Base-by-base conservation (phyloP, 1,140 invertebrate genomes). In the Cardiocondyla obscurior region DNA sequence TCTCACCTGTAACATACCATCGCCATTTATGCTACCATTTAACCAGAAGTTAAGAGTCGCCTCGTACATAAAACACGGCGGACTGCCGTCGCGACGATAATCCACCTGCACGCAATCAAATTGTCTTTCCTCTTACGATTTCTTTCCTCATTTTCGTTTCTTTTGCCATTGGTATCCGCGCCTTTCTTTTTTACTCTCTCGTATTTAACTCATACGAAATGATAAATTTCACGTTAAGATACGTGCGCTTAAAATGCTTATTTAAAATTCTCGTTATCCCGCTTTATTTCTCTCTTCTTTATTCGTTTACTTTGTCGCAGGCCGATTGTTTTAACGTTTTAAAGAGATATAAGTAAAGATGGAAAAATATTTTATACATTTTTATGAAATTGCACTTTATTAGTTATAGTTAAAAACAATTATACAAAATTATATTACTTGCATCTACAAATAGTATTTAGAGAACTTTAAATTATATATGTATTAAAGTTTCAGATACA, bases 1-100 rank as follows among this genome's bases (percentile, higher is more conserved):
- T 90, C 88, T 91, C 89, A 91, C 90, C 90, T 91, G 90, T 91
- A 90, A 88, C 85, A 73, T 88, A 83, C 86, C 82, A 84, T 57
- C 81, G 65, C 67, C 81, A 86, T 86, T 86, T 86, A 85, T 65
- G 79, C 64, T 83, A 86, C 85, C 84, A 86, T 86, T 86, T 86
- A 86, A 83, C 84, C 84, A 85, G 84, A 76, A 85, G 85, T 86
- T 86, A 86, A 86, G 53, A 82, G 39, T 85, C 36, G 58, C 60
- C 19, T 65, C 33, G 25, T 85, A 53, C 70, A 82, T 85, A 86
- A 86, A 86, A 86, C 72, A 42, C 72, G 42, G 36, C 16, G 12
- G 12, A 7, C 51, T 10, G 36, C 65, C 14, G 57, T 22, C 73
- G 16, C 51, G 44, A 8, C 53, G 72, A 57, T 55, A 55, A 46